phyloP scores from a whole-genome alignment of 2,797 vertebrate genomes.

The Xyrichtys novacula region DNA sequence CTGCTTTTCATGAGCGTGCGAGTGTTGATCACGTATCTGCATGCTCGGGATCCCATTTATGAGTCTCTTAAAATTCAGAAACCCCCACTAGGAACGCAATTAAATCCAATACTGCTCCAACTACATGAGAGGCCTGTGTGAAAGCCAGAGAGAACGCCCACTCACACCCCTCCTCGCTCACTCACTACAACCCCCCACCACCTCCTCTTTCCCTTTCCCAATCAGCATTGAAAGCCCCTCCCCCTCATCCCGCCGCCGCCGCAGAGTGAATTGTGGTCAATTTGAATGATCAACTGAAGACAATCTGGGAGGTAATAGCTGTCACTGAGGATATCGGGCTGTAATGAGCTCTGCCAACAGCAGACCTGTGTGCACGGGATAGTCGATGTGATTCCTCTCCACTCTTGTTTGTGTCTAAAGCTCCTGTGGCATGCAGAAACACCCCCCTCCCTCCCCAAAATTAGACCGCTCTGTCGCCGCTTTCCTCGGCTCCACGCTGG shows the following conservation, averaged over 20 bases:
- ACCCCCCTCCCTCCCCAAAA: no score
- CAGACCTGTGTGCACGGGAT: slow-evolving; percentile 41
- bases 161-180: slow-evolving; percentile 27
- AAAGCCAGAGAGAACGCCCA: slow-evolving; percentile 47
- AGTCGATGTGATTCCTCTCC: slow-evolving; percentile 49
- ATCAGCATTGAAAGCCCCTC: slow-evolving; percentile 48
- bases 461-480: slow-evolving; percentile 52
- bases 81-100: slow-evolving; percentile 59
- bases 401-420: slow-evolving; percentile 28
- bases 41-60: slow-evolving; percentile 65
- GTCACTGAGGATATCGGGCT: slow-evolving; percentile 66
- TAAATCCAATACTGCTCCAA: slow-evolving; percentile 76
- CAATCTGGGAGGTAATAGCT: slow-evolving; percentile 60
- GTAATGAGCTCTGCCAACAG: slow-evolving; percentile 56
- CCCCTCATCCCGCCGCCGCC: slow-evolving; percentile 5
- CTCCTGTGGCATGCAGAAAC: slow-evolving; percentile 46
- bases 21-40: slow-evolving; percentile 47
- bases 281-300: slow-evolving; percentile 74
- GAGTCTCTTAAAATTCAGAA: slow-evolving; percentile 66
- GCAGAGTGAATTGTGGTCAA: slow-evolving; percentile 69
- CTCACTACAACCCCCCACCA: slow-evolving; percentile 19
- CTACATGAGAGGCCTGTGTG: slow-evolving; percentile 56
- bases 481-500: slow-evolving; percentile 43
- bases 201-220: slow-evolving; percentile 24
- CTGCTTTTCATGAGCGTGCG: slow-evolving; percentile 53